Evolutionary conservation across 2,888 invertebrate species (phyloP), one percentile per base, ranked within the genome.

Genomic region (Hypsopygia costalis): DNA sequence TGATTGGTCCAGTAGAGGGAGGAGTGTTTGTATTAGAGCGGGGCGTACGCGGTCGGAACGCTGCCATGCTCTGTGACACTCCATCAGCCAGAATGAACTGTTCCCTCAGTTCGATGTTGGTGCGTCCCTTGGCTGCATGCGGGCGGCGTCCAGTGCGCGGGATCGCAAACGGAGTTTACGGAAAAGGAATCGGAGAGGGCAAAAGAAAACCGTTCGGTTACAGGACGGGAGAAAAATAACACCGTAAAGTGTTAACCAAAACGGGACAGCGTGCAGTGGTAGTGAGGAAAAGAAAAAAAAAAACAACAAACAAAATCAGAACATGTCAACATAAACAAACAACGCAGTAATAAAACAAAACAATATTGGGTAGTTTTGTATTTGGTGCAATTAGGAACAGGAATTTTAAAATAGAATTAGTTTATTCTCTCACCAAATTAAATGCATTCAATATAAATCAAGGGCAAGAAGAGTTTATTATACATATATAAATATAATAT

Each of bases 71-170:
- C 92, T 99, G 99, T 81, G 97, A 97, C 63, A 98, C 98, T 80
- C 99, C 98, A 83, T 98, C 96, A 69, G 99, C 98, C 91, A 99
- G 92, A 87, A 98, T 97, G 92, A 99, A 99, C 91, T 98, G 97
- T 91, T 99, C 99, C 80, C 99, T 94, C 80, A 99, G 94, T 92
- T 99, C 98, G 91, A 98, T 96, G 93, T 99, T 99, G 90, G 98
- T 98, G 91, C 99, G 96, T 91, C 99, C 99, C 92, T 98, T 98
- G 91, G 98, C 98, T 98, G 90, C 83, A 91, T 88, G 90, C 89
- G 89, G 87, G 88, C 88, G 83, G 85, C 85, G 83, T 86, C 87
- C 86, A 71, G 79, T 81, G 81, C 75, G 78, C 59, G 66, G 81
- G 77, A 69, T 74, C 53, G 69, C 72, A 74, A 74, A 72, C 59